Conservation (phyloP, 2,888 invertebrate species). For the Drosophila meridionalis region DNA sequence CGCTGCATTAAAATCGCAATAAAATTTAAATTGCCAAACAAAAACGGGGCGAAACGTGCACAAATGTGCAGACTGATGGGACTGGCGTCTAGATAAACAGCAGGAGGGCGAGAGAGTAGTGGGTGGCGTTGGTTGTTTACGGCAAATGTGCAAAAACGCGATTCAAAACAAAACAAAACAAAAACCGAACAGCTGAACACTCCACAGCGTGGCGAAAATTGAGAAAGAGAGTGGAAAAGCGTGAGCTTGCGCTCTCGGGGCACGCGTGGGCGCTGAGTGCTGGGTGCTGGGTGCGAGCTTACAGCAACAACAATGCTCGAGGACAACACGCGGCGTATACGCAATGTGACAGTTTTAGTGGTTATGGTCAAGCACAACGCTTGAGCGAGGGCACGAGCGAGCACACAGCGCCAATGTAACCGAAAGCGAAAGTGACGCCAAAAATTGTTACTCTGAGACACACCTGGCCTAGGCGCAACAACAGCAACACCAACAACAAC, state of each 20-base stretch:
- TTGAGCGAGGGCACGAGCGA: slow-evolving; percentile 70
- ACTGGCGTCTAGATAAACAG: slow-evolving; percentile 29
- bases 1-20: slow-evolving; percentile 66
- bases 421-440: slow-evolving; percentile 67
- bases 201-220: slow-evolving; percentile 14
- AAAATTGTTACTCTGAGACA: slow-evolving; percentile 48
- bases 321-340: slow-evolving; percentile 78
- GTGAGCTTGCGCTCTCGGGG: slow-evolving; percentile 35
- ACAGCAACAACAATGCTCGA: slow-evolving; percentile 51
- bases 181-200: slow-evolving; percentile 63
- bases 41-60: slow-evolving; percentile 48
- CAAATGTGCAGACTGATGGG: slow-evolving; percentile 47
- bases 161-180: slow-evolving; percentile 69
- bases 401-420: slow-evolving; percentile 24
- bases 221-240: slow-evolving; percentile 19
- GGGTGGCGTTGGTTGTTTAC: slow-evolving; percentile 41
- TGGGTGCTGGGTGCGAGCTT: slow-evolving; percentile 38
- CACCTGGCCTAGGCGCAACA: slow-evolving; percentile 51
- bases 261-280: slow-evolving; percentile 47
- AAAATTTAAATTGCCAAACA: slow-evolving; percentile 69
- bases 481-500: slow-evolving; percentile 28
- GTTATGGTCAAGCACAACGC: slow-evolving; percentile 81
- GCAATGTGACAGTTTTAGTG: slow-evolving; percentile 81
- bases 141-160: slow-evolving; percentile 41
- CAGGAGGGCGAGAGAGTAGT: slow-evolving; percentile 10